These are phyloP conservation scores for Eumerus sabulonum DNA, from an alignment of 2,888 invertebrate species.

Conservation along the genomic window DNA sequence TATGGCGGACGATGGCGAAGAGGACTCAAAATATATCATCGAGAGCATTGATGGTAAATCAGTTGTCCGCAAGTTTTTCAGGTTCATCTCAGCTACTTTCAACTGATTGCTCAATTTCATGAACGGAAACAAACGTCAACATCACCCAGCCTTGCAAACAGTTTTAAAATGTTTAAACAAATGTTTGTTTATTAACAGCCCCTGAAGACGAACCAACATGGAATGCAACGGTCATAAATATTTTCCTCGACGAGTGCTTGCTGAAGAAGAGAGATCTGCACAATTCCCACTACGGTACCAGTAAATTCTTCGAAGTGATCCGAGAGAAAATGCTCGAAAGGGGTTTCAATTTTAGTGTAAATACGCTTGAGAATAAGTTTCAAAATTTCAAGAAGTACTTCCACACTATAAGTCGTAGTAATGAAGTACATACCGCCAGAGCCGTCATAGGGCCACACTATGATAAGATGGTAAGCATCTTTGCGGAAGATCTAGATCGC, in stretches of 20 bases:
- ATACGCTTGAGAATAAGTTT: constrained; percentile 32
- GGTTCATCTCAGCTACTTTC: no score
- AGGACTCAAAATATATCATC: constrained; percentile 13
- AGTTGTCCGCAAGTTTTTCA: no score
- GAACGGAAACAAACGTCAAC: no score
- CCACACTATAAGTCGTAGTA: constrained; percentile 4
- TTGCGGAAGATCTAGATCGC: constrained; percentile 46
- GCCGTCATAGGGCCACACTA: constrained; percentile 30
- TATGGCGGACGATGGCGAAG: background rate
- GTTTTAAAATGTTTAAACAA: no score
- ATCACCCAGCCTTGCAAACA: no score
- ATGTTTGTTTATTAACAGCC: background rate
- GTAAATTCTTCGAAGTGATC: constrained; percentile 28
- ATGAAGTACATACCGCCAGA: background rate
- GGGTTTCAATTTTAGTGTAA: constrained; percentile 24
- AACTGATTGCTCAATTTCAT: no score
- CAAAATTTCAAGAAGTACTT: constrained; percentile 37
- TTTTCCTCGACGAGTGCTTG: constrained; percentile 37
- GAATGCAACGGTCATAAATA: background rate
- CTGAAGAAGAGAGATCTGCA: constrained; percentile 43
- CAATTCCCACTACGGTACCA: constrained; percentile 28
- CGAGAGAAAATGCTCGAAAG: constrained; percentile 1
- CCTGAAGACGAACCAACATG: constrained; percentile 25
- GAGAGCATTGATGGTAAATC: constrained; percentile 31
- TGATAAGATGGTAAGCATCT: constrained; percentile 43